Percentiles rank a stretch among this genome's conserved stretches.
Conservation (phyloP, 2,113 vertebrate species). For the Cavia aperea region DNA sequence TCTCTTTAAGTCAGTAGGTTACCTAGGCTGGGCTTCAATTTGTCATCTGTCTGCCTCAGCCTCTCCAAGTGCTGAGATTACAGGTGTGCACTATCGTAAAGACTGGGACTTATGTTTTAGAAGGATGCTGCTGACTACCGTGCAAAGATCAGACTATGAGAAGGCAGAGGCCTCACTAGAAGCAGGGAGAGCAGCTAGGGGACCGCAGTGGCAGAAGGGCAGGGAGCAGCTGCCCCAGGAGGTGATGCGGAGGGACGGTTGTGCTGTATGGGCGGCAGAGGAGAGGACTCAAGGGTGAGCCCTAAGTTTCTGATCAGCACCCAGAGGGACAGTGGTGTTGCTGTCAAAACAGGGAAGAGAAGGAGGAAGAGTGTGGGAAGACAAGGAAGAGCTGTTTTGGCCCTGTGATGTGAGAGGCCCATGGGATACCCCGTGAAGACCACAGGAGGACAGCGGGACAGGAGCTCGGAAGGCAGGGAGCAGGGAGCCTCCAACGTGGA, state of each 20-base stretch:
- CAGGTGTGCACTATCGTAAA: background rate
- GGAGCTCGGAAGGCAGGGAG: background rate
- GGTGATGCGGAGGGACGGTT: background rate
- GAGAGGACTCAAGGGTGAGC: background rate
- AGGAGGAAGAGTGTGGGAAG: background rate
- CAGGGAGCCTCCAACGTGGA: background rate
- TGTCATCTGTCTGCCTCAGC: background rate
- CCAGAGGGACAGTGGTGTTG: background rate
- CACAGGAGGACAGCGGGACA: background rate
- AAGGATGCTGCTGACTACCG: background rate
- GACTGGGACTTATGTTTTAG: background rate
- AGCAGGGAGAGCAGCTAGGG: background rate
- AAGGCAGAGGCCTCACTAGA: background rate
- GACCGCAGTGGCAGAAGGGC: background rate
- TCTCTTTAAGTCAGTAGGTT: background rate
- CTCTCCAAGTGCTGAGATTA: background rate
- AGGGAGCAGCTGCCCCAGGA: background rate
- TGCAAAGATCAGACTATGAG: accelerated
- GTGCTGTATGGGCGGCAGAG: accelerated
- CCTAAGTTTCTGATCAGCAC: background rate
- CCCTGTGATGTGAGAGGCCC: background rate
- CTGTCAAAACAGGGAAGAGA: background rate
- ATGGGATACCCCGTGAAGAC: background rate
- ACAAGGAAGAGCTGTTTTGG: background rate
- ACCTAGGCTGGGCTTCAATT: background rate